Evolutionary conservation across 2,113 vertebrate genomes (phyloP).

Genomic region (Calonectris borealis): DNA sequence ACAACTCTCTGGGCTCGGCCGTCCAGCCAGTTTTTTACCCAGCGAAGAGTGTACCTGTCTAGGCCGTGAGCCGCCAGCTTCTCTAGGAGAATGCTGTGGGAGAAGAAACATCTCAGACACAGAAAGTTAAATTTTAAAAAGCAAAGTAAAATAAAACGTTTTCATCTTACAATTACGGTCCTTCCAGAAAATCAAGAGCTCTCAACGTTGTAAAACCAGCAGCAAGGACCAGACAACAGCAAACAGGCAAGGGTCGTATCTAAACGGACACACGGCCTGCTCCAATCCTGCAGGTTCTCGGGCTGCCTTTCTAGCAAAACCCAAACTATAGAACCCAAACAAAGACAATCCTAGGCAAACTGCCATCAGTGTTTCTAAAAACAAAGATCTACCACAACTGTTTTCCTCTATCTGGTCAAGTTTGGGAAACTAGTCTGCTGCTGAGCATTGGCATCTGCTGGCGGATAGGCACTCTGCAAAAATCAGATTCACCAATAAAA

Average conservation of each 20-base stretch:
- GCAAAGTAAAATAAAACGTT: neutral
- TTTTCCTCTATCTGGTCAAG: neutral
- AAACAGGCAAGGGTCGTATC: accelerated
- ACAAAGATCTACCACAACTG: neutral
- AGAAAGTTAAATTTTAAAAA: neutral
- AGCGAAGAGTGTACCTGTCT: too few species aligned
- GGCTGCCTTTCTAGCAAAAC: neutral
- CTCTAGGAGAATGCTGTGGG: too few species aligned
- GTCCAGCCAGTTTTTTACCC: too few species aligned
- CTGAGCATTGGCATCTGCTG: slow-evolving; percentile 17
- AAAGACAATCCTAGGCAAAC: neutral
- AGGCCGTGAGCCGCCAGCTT: too few species aligned
- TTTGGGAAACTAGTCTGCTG: neutral
- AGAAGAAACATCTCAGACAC: neutral
- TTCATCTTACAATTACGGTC: neutral
- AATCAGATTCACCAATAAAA: neutral
- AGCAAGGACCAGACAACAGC: neutral
- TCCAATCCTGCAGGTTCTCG: neutral
- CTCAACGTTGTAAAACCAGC: neutral
- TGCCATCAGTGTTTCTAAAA: neutral
- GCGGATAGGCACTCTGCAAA: neutral
- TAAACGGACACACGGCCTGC: neutral
- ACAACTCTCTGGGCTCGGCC: too few species aligned
- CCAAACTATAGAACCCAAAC: neutral
- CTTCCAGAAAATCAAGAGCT: neutral